phyloP scores from a whole-genome alignment of 1,140 invertebrate genomes.

The Pteromalus puparum region DNA sequence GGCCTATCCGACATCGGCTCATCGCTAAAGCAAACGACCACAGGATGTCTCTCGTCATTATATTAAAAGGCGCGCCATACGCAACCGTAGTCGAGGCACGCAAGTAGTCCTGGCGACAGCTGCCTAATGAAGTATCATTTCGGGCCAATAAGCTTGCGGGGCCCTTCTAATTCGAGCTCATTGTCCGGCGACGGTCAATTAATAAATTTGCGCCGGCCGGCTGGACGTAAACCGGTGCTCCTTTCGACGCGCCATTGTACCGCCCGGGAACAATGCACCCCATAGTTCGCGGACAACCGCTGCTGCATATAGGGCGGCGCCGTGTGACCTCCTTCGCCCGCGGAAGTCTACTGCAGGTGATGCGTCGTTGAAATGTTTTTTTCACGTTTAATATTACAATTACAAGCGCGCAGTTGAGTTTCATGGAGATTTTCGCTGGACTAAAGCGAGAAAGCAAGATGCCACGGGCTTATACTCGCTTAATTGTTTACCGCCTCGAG shows the following conservation, averaged over 20 bases:
- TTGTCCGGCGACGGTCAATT: conserved; percentile 56
- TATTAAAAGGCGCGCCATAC: too few relatives aligned
- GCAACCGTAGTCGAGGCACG: neutral
- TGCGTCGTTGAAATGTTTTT: too few relatives aligned
- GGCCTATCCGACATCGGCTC: neutral
- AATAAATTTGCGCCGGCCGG: conserved; percentile 64
- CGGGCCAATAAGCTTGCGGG: conserved; percentile 20
- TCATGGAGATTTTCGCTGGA: too few relatives aligned
- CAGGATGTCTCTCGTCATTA: neutral
- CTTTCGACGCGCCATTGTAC: conserved; percentile 6
- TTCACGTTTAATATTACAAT: too few relatives aligned
- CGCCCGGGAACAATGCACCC: conserved; percentile 15
- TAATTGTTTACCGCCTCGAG: neutral
- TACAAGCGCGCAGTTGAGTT: too few relatives aligned
- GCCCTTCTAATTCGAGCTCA: conserved; percentile 42
- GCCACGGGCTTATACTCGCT: neutral
- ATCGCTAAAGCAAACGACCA: neutral
- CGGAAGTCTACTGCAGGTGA: neutral
- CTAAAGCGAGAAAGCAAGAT: too few relatives aligned
- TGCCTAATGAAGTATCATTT: conserved; percentile 2
- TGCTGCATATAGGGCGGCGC: neutral
- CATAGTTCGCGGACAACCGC: neutral
- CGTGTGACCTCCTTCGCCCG: neutral
- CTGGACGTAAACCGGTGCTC: conserved; percentile 45
- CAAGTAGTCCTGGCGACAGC: neutral